Evolutionary conservation across 2,113 vertebrate species (phyloP).

Genomic region (Formicarius rufipectus): DNA sequence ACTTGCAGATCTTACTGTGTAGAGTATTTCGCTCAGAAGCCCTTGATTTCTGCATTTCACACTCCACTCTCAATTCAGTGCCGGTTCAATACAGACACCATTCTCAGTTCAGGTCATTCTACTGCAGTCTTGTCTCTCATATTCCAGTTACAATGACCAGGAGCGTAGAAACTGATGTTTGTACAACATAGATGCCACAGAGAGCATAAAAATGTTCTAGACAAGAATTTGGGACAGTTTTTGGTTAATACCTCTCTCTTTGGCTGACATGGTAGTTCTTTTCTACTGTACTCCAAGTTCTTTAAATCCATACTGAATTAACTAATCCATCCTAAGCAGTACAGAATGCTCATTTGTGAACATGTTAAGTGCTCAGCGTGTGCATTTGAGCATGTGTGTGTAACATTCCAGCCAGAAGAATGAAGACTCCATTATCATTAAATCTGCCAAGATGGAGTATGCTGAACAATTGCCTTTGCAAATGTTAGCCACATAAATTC

Average conservation of each 20-base stretch:
- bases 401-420: neutral
- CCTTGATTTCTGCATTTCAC: neutral
- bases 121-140: neutral
- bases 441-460: neutral
- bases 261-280: neutral
- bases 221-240: neutral
- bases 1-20: neutral
- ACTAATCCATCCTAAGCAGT: neutral
- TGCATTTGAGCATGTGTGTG: accelerated
- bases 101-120: neutral
- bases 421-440: neutral
- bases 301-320: neutral
- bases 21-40: neutral
- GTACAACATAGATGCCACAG: accelerated
- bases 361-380: neutral
- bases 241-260: neutral
- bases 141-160: neutral
- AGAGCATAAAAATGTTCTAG: neutral
- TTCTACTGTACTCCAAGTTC: neutral
- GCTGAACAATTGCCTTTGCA: neutral
- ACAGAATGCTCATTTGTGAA: neutral
- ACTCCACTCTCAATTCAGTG: neutral
- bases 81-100: neutral
- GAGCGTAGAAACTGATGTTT: neutral
- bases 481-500: neutral